Conservation (phyloP, 1,140 invertebrate genomes). For the Ceratina calcarata region DNA sequence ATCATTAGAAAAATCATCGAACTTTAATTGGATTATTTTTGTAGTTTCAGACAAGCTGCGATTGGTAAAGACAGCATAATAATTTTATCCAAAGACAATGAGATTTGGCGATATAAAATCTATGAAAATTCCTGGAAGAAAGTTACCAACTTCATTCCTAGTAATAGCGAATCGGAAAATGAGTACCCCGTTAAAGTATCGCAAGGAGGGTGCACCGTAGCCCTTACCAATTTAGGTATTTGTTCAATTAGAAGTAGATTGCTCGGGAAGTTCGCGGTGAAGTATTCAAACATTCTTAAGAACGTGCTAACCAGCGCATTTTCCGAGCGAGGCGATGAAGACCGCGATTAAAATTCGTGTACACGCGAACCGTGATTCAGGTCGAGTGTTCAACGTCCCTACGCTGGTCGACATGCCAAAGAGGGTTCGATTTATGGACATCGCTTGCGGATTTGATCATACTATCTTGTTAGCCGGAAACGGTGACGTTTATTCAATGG, state of each 20-base stretch:
- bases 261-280: not conserved
- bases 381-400: slow-evolving; percentile 83
- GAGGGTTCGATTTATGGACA: slow-evolving; percentile 82
- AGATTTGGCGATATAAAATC: slow-evolving; percentile 74
- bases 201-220: slow-evolving; percentile 67
- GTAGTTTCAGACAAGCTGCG: slow-evolving; percentile 68
- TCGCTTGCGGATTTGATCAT: slow-evolving; percentile 90
- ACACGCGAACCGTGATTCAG: slow-evolving; percentile 62
- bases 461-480: slow-evolving; percentile 85
- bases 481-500: slow-evolving; percentile 90
- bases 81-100: slow-evolving; percentile 63
- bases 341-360: not conserved
- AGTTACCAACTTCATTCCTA: slow-evolving; percentile 67
- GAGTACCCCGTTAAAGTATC: slow-evolving; percentile 71
- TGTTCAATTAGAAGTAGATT: not conserved
- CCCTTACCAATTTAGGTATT: slow-evolving; percentile 75
- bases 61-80: slow-evolving; percentile 66
- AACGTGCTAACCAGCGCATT: too few species aligned
- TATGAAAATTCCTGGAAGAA: slow-evolving; percentile 72
- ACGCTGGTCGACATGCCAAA: slow-evolving; percentile 81
- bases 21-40: slow-evolving; percentile 3
- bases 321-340: too few species aligned
- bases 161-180: slow-evolving; percentile 37
- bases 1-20: not conserved
- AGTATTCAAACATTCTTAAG: too few species aligned